phyloP scores from a whole-genome alignment of 2,888 invertebrate species.

The Leucoma salicis region DNA sequence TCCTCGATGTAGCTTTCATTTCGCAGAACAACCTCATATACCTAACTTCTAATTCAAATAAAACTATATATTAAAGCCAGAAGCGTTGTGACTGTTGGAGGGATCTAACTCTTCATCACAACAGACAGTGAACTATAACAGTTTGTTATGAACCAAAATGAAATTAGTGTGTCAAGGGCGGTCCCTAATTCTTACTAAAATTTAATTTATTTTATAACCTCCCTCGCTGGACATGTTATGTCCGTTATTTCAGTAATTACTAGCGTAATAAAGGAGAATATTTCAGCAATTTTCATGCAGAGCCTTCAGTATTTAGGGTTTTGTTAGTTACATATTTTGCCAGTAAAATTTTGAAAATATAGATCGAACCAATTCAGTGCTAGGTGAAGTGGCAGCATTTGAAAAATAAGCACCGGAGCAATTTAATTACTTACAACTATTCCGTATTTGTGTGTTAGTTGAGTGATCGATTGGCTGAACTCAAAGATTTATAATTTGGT shows the following conservation, averaged over 20 bases:
- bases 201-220: conserved; percentile 12
- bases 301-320: not conserved
- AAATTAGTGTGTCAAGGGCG: not conserved
- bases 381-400: no score
- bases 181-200: conserved; percentile 20
- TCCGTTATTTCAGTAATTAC: conserved; percentile 27
- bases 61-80: not conserved
- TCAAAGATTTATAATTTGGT: no score
- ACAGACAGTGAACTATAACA: no score
- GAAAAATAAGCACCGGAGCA: no score
- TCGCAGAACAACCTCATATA: not conserved
- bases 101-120: not conserved
- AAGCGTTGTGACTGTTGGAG: not conserved
- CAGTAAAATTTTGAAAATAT: conserved; percentile 6
- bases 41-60: not conserved
- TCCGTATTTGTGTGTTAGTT: no score
- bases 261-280: conserved; percentile 26
- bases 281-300: conserved; percentile 19
- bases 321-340: conserved; percentile 16
- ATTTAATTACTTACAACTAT: no score
- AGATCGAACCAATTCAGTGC: not conserved
- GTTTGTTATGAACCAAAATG: not conserved
- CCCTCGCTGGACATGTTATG: conserved; percentile 15
- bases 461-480: no score
- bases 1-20: not conserved